phyloP scores from a whole-genome alignment of 1,140 invertebrate species.

The Wiebesia pumilae region DNA sequence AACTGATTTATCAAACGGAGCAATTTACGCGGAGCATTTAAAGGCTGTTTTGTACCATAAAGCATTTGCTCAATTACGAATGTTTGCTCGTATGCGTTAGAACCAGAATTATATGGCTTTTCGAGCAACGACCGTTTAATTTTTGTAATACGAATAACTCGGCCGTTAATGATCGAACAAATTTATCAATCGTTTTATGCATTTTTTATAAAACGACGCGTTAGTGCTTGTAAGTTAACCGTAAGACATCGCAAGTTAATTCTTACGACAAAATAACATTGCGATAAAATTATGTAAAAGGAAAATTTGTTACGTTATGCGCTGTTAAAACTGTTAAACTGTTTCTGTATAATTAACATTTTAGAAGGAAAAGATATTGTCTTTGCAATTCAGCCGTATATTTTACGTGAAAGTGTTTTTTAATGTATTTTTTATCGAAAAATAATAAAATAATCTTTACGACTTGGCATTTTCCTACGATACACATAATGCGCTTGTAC shows the following conservation, averaged over 20 bases:
- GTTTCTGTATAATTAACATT: background rate
- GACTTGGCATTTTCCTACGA: background rate
- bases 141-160: background rate
- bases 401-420: background rate
- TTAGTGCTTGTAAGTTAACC: no score
- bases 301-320: no score
- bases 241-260: no score
- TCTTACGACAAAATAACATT: no score
- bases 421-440: background rate
- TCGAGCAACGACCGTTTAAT: background rate
- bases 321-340: background rate
- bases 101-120: background rate
- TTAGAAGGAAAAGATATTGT: no score
- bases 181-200: background rate
- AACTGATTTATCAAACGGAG: background rate
- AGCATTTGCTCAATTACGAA: no score
- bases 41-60: background rate
- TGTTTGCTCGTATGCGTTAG: background rate
- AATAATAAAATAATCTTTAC: background rate
- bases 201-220: no score
- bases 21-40: background rate
- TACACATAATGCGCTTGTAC: background rate
- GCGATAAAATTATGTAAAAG: no score
- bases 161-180: background rate
- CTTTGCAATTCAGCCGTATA: no score